Conservation (phyloP, 2,113 vertebrate species). For the Hylia prasina region DNA sequence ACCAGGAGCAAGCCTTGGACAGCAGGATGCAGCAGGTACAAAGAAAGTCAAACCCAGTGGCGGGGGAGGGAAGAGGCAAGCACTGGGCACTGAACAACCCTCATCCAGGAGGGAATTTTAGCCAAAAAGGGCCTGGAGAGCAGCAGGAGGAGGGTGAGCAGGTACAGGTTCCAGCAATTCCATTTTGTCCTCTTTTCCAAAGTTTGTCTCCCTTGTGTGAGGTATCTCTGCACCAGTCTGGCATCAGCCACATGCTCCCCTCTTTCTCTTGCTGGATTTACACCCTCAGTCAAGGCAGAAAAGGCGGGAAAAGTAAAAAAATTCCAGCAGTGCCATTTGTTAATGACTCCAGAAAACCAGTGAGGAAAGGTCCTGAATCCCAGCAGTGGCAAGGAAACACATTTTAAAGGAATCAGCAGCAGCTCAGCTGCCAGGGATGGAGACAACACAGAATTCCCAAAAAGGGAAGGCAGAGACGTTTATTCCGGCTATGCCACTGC, state of each 20-base stretch:
- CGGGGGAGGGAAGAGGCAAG: neutral
- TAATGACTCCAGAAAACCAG: neutral
- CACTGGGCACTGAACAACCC: neutral
- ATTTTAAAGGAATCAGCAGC: neutral
- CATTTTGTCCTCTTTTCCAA: neutral
- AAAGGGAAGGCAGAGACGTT: conserved; percentile 58
- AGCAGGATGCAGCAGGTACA: neutral
- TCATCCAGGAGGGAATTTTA: neutral
- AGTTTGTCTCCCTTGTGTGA: neutral
- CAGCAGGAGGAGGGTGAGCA: neutral
- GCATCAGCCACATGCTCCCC: accelerated
- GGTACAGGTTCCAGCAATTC: neutral
- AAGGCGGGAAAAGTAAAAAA: too few species aligned
- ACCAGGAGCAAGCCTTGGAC: neutral
- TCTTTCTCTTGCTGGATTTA: neutral
- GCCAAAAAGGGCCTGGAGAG: neutral
- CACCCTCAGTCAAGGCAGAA: neutral
- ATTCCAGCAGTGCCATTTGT: neutral
- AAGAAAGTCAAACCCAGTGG: neutral
- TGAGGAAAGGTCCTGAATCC: neutral
- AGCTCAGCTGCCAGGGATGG: neutral
- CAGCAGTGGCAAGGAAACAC: neutral
- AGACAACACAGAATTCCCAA: neutral
- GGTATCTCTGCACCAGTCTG: neutral
- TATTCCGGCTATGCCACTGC: conserved; percentile 50